Base-by-base conservation (phyloP, 2,113 vertebrate genomes). In the Ranitomeya variabilis region DNA sequence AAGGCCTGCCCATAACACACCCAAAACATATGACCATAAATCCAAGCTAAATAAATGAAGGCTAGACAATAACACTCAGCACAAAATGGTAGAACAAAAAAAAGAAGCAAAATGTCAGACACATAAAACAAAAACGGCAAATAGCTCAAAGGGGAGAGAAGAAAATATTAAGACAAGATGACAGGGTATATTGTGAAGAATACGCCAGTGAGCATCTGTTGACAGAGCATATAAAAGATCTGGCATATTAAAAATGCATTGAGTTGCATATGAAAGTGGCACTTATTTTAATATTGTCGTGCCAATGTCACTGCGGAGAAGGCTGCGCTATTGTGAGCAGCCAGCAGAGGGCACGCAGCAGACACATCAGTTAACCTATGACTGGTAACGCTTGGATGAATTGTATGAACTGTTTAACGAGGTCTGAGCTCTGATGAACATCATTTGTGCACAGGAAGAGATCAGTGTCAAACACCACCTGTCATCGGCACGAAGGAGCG, bases 181-280 rank as follows among this genome's bases (percentile, higher is more conserved):
- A 76, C 45, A 18, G 73, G 18, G 73, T 76, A 23, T 76, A 76
- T 76, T 76, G 73, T 51, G 73, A 45, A 76, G 73, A 19, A 76
- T 76, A 51, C 51, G 14, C 37, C 73, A 51, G 37, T 76, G 73
- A 76, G 51, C 73, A 76, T 76, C 73, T 76, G 73, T 76, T 76
- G 73, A 76, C 73, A 51, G 73, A 76, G 51, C 73, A 76, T 76
- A 76, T 45, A 76, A 76, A 76, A 51, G 73, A 76, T 76, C 73
- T 45, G 71, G 73, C 73, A 51, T 76, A 76, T 76, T 76, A 76
- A 76, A 51, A 76, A 76, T 76, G 73, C 31, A 76, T 76, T 76
- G 73, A 76, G 37, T 76, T 45, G 73, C 45, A 76, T 76, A 45
- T 76, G 37, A 45, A 76, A 76, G 73, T 76, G 73, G 73, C 73